These are phyloP conservation scores for Laspeyria flexula DNA, from an alignment of 2,888 invertebrate species.

Conservation along the genomic window DNA sequence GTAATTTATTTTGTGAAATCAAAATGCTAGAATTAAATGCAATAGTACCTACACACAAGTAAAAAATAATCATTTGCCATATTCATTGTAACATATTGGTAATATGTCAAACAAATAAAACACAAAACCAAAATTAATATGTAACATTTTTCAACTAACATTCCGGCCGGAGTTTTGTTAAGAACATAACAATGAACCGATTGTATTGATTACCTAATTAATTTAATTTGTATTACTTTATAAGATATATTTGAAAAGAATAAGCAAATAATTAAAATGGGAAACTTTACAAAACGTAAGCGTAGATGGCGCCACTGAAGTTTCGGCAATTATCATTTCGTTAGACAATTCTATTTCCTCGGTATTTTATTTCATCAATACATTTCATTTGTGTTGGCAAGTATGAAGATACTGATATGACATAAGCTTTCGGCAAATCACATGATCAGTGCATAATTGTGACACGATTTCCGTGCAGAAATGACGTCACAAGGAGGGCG, in stretches of 20 bases:
- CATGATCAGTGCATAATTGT: too few species aligned
- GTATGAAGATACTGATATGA: too few species aligned
- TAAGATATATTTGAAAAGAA: slow-evolving; percentile 8
- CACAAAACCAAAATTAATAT: slow-evolving; percentile 14
- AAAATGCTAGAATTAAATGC: slow-evolving; percentile 54
- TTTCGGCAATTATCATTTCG: not conserved
- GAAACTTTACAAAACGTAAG: not conserved
- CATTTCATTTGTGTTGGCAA: too few species aligned
- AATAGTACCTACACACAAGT: slow-evolving; percentile 24
- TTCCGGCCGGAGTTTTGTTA: slow-evolving; percentile 17
- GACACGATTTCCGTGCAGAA: too few species aligned
- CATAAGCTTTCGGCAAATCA: too few species aligned
- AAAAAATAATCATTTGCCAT: slow-evolving; percentile 39
- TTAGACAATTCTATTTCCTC: too few species aligned
- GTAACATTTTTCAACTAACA: slow-evolving; percentile 23
- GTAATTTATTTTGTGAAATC: slow-evolving; percentile 19
- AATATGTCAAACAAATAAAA: slow-evolving; percentile 22
- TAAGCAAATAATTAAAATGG: not conserved
- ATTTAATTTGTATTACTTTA: slow-evolving; percentile 11
- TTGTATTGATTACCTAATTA: slow-evolving; percentile 11
- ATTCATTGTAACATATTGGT: slow-evolving; percentile 21
- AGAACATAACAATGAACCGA: slow-evolving; percentile 19
- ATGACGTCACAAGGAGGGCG: too few species aligned
- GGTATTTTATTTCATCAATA: too few species aligned
- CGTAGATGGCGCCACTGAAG: not conserved